Evolutionary conservation across 1,140 invertebrate species (phyloP), one percentile per base, ranked within the genome.

Genomic region (Andrena cerasifolii): DNA sequence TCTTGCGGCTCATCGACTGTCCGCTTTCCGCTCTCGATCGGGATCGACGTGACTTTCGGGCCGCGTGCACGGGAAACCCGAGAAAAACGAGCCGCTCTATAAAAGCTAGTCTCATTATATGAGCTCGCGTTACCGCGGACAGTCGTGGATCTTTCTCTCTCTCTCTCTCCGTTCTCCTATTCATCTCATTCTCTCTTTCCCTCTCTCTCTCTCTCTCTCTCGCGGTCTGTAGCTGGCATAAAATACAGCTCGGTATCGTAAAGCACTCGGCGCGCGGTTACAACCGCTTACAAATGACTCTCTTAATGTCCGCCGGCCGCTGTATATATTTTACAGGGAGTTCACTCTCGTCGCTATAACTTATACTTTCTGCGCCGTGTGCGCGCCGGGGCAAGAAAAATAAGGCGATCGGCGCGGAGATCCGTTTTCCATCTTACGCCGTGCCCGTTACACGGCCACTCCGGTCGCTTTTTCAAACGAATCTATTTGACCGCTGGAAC

Each of bases 231-330:
- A n/a, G 43, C 12, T 59, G 53, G 62, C 53, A 75, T 66, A 75
- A 79, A 75, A 61, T 79, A 75, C 78, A 12, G 33, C 45, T 18
- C 28, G 54, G 43, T 75, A 75, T 75, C 78, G 62, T 80, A 80
- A 80, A 80, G 73, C 74, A 80, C 79, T 79, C 78, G 72, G 40
- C 72, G 71, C 71, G 72, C 65, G 63, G 80, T 83, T 83, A 80
- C 78, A 81, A 68, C 78, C 58, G 73, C 78, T 85, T 85, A 85
- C 83, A 85, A 85, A 85, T 85, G 80, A 85, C 80, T 85, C 83
- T 85, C 77, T 83, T 85, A 85, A 85, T 85, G 78, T 62, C 58
- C 70, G 33, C 26, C 70, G 74, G 14, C 78, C 73, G 82, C 78
- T 85, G 83, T 85, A 85, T 85, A 85, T 77, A 85, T 85, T 83